Percentiles rank a stretch among this genome's conserved stretches.
Evolutionary conservation across 2,113 vertebrate species (phyloP).

Genomic region (Todiramphus saurophagus): DNA sequence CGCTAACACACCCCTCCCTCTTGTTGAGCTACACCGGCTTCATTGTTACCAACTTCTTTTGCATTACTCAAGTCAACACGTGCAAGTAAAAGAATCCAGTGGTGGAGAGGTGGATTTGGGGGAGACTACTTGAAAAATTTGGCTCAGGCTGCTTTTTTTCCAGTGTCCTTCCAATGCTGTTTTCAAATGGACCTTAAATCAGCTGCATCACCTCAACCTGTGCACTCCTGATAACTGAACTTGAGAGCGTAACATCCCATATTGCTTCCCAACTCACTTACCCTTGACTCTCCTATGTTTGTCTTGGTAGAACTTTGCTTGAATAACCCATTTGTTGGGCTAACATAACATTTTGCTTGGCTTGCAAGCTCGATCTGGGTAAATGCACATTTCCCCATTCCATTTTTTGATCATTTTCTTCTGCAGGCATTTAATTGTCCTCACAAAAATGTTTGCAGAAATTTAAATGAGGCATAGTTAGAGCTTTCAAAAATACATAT

Average conservation of each 20-base stretch:
- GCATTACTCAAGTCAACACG: neutral
- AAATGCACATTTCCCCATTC: slow-evolving; percentile 60
- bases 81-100: neutral
- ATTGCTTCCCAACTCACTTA: slow-evolving; percentile 57
- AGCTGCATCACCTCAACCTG: neutral
- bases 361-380: slow-evolving; percentile 62
- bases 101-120: neutral
- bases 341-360: slow-evolving; percentile 81
- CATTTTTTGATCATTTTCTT: slow-evolving; percentile 72
- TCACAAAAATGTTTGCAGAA: slow-evolving; percentile 71
- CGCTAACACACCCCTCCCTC: neutral
- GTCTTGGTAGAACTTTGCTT: slow-evolving; percentile 71
- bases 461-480: slow-evolving; percentile 71
- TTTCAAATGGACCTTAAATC: neutral
- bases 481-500: slow-evolving; percentile 69
- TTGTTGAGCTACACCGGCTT: neutral
- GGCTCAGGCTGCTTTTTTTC: neutral
- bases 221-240: neutral
- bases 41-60: neutral
- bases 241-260: slow-evolving; percentile 25
- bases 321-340: slow-evolving; percentile 74
- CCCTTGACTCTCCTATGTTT: slow-evolving; percentile 70
- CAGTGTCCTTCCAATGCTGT: neutral
- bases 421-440: slow-evolving; percentile 70
- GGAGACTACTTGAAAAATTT: neutral